Conservation (phyloP, 2,113 vertebrate genomes). For the Perca fluviatilis region DNA sequence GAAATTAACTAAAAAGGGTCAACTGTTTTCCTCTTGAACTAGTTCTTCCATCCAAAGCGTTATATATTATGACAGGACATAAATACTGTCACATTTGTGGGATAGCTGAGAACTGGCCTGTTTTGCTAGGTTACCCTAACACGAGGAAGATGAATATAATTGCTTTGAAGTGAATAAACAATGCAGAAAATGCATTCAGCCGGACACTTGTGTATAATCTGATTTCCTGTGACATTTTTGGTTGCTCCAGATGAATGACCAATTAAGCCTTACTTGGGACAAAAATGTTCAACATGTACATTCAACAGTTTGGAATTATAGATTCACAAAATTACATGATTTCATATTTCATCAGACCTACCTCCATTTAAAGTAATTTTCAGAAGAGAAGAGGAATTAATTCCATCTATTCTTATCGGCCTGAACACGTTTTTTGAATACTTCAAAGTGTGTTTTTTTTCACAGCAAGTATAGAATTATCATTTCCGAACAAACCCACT, state of each 20-base stretch:
- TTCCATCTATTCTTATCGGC: background rate
- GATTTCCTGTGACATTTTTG: background rate
- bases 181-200: background rate
- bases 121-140: background rate
- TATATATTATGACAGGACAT: background rate
- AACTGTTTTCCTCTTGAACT: conserved; percentile 2
- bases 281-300: background rate
- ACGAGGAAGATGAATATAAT: background rate
- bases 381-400: background rate
- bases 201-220: conserved; percentile 1
- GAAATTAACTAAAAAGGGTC: background rate
- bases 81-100: background rate
- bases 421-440: background rate
- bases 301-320: background rate
- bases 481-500: background rate
- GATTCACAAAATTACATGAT: background rate
- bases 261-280: background rate
- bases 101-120: background rate
- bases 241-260: background rate
- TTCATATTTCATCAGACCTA: too few relatives aligned
- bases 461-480: background rate
- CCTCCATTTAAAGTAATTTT: background rate
- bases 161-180: conserved; percentile 16
- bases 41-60: background rate
- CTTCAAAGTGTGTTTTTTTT: background rate